These are phyloP conservation scores for Corythoichthys haematopterus DNA, from an alignment of 2,113 vertebrate species.

Conservation along the genomic window DNA sequence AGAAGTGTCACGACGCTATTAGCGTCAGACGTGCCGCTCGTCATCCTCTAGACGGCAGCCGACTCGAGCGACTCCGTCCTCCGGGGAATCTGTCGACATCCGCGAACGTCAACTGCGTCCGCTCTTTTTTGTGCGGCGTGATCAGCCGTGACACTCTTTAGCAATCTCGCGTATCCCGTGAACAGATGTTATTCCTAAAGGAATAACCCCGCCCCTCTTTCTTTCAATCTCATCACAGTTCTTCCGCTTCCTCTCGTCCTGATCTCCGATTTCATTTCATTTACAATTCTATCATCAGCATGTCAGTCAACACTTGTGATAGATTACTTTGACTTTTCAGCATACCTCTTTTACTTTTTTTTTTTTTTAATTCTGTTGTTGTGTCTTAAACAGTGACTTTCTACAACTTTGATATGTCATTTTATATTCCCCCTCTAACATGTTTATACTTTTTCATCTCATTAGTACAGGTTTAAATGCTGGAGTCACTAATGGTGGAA, in stretches of 20 bases:
- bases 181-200: slow-evolving; percentile 71
- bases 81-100: slow-evolving; percentile 50
- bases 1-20: slow-evolving; percentile 14
- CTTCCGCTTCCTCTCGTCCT: background rate
- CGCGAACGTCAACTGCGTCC: slow-evolving; percentile 45
- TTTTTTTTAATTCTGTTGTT: background rate
- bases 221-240: background rate
- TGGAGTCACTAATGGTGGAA: no score
- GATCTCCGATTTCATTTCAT: slow-evolving; percentile 1
- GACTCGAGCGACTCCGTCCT: slow-evolving; percentile 24
- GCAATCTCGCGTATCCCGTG: slow-evolving; percentile 60
- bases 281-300: background rate
- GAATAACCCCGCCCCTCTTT: slow-evolving; percentile 30
- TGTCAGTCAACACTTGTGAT: background rate
- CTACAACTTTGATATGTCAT: no score
- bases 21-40: slow-evolving; percentile 16
- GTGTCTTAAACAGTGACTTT: background rate
- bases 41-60: slow-evolving; percentile 34
- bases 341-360: background rate
- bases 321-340: background rate
- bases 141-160: slow-evolving; percentile 65
- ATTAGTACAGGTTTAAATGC: no score
- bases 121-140: slow-evolving; percentile 41
- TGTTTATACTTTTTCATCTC: no score
- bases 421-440: no score